Base-by-base conservation (phyloP, 2,888 invertebrate genomes). In the Nemurella pictetii region DNA sequence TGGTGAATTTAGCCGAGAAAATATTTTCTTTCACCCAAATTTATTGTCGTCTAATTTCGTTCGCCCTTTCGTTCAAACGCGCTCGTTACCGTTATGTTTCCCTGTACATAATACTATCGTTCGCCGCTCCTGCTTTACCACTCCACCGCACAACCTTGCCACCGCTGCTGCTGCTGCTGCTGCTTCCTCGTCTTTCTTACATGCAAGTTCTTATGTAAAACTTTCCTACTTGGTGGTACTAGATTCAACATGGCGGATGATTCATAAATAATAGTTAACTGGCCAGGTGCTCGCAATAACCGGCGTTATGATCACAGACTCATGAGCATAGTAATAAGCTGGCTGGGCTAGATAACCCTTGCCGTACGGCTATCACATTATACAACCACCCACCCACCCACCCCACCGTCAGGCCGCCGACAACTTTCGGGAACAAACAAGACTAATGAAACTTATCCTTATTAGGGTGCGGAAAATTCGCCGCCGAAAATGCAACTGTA, bases 281-380 rank as follows among this genome's bases (percentile, higher is more conserved):
- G 78, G 28, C 78, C 78, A 78, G 78, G 78, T 78, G 78, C 30
- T 78, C 4, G 78, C 78, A 78, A 78, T 78, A 78, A 30, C 78
- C 29, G 30, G 1, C 20, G 78, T 30, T 30, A 78, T 30, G 78
- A 78, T 78, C 78, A 78, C 75, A 27, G 75, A 27, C 78, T n/a
- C 28, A 5, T 30, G 78, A 5, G 78, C 55, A 55, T 55, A 55
- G 55, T 55, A 55, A 55, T 55, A 55, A 15, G 55, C 28, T 12
- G n/a, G 28, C 30, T 4, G 28, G 30, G 9, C 29, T 78, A 29
- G 78, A 9, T 77, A 77, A 28, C 26, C 26, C 77, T 1, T n/a
- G n/a, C n/a, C n/a, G n/a, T n/a, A n/a, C n/a, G 4, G 29, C 28
- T 9, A 28, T 27, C 78, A n/a, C 78, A 78, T 78, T 30, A 78